Percentiles rank a stretch among this genome's conserved stretches.
Evolutionary conservation across 2,113 vertebrate genomes (phyloP).

Genomic region (Actenoides lindsayi): DNA sequence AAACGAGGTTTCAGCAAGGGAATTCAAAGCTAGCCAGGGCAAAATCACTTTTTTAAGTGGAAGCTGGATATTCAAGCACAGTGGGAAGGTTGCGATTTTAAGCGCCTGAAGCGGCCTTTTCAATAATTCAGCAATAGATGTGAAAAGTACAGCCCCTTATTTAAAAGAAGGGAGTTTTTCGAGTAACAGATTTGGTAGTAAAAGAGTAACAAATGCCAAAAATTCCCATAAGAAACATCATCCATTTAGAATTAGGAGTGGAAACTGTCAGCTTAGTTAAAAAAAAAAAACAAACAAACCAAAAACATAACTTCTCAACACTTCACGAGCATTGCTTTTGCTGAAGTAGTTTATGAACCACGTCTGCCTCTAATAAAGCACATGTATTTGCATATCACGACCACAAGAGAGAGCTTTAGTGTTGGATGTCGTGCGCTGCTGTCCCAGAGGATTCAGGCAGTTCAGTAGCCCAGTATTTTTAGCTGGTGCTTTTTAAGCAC

Average conservation of each 20-base stretch:
- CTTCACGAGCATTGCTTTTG: not conserved
- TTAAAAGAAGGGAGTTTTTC: not conserved
- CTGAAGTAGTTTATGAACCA: not conserved
- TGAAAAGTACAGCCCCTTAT: not conserved
- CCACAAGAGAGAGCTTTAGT: slow-evolving; percentile 75
- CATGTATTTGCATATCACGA: slow-evolving; percentile 22
- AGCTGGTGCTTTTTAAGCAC: not conserved
- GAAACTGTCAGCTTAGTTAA: not conserved
- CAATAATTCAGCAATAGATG: not conserved
- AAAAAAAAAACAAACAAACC: not conserved
- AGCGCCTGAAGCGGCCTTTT: not conserved
- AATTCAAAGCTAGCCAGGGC: not conserved
- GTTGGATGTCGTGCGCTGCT: not conserved
- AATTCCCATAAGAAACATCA: not conserved
- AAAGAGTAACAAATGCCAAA: not conserved
- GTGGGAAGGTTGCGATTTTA: not conserved
- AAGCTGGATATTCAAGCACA: not conserved
- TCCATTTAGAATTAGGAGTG: not conserved
- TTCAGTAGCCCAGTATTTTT: not conserved
- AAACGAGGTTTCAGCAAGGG: not conserved
- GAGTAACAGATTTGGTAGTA: not conserved
- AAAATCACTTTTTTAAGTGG: not conserved
- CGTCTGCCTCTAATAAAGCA: not conserved
- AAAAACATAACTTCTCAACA: slow-evolving; percentile 13
- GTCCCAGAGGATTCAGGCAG: not conserved